phyloP scores from a whole-genome alignment of 2,113 vertebrate genomes.

The Stomatorhinus ivindoensis region DNA sequence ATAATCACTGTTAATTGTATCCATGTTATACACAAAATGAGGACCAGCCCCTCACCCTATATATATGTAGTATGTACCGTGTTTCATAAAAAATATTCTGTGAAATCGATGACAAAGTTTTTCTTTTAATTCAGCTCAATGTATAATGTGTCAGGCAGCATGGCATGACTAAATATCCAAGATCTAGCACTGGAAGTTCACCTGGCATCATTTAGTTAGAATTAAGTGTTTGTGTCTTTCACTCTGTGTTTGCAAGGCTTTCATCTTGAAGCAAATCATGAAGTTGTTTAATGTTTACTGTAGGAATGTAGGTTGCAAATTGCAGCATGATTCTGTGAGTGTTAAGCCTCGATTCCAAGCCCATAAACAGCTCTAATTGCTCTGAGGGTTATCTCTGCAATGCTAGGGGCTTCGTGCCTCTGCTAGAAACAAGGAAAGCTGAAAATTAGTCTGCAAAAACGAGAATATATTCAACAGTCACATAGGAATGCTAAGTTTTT shows the following conservation, averaged over 20 bases:
- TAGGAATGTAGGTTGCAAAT: background rate
- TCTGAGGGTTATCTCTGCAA: background rate
- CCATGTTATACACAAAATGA: background rate
- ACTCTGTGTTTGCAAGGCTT: background rate
- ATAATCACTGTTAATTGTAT: background rate
- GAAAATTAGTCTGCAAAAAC: background rate
- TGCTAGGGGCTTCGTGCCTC: background rate
- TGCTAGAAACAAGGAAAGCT: background rate
- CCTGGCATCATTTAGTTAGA: background rate
- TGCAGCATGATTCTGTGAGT: background rate
- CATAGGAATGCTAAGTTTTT: background rate
- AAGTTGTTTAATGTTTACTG: background rate
- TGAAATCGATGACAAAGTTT: background rate
- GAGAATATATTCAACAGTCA: background rate
- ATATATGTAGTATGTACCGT: background rate
- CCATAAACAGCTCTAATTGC: constrained; percentile 19
- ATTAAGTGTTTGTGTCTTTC: background rate
- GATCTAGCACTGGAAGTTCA: background rate
- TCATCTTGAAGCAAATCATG: background rate
- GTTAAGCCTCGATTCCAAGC: background rate
- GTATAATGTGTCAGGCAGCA: background rate
- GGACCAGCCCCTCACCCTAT: no score
- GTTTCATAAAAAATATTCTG: background rate
- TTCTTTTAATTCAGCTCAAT: background rate
- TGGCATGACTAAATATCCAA: background rate